phyloP scores from a whole-genome alignment of 1,140 invertebrate genomes.

The Dendrolimus punctatus region DNA sequence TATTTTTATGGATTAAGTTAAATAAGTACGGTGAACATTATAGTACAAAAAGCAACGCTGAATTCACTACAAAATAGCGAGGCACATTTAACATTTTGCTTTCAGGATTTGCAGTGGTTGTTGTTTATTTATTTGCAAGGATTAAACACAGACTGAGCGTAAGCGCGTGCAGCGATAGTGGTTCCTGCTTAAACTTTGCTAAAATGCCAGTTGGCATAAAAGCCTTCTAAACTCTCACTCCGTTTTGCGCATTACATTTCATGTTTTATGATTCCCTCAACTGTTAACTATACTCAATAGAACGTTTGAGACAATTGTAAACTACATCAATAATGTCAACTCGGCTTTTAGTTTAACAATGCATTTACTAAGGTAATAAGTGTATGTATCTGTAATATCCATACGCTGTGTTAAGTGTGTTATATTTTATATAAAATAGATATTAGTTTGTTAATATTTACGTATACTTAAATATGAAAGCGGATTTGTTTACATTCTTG shows the following conservation, averaged over 20 bases:
- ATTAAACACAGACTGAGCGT: constrained; percentile 47
- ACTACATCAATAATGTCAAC: too few species aligned
- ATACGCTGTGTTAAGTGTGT: too few species aligned
- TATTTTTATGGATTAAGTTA: too few species aligned
- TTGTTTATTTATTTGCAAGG: constrained; percentile 61
- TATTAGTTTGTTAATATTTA: too few species aligned
- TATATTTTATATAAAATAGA: too few species aligned
- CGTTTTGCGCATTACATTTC: constrained; percentile 41
- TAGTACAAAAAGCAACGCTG: not conserved
- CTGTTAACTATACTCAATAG: constrained; percentile 1
- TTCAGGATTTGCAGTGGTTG: constrained; percentile 44
- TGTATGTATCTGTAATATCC: too few species aligned
- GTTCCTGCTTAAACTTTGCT: constrained; percentile 62
- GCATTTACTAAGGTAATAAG: too few species aligned
- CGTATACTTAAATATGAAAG: not conserved
- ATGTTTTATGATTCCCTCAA: constrained; percentile 42
- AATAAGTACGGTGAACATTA: too few species aligned
- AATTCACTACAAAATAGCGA: constrained; percentile 5
- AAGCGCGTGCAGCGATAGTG: constrained; percentile 32
- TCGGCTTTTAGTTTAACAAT: too few species aligned
- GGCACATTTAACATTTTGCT: constrained; percentile 49
- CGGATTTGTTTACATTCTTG: not conserved
- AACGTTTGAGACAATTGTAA: too few species aligned
- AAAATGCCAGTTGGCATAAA: constrained; percentile 52
- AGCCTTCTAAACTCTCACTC: constrained; percentile 52